Percentiles rank a stretch among this genome's conserved stretches.
These are phyloP conservation scores for Dolichallabes microphthalmus DNA, from an alignment of 2,113 vertebrate species.

Conservation along the genomic window DNA sequence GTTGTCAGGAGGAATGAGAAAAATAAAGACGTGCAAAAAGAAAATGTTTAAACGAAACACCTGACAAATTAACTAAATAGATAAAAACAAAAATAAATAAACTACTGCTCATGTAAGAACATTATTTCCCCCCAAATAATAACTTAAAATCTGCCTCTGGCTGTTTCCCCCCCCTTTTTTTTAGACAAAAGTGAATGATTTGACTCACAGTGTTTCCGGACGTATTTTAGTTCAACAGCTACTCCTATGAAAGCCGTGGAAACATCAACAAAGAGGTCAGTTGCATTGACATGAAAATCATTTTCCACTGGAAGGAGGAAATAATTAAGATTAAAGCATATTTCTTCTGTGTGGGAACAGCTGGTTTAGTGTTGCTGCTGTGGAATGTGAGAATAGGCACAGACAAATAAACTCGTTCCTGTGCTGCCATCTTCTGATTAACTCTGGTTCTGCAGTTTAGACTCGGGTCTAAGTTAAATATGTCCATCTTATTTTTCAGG, in stretches of 20 bases:
- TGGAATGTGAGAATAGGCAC: neutral
- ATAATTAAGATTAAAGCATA: slow-evolving; percentile 30
- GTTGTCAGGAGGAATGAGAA: neutral
- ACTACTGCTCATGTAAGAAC: neutral
- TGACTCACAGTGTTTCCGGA: neutral
- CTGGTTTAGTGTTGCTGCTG: slow-evolving; percentile 12
- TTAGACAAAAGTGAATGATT: neutral
- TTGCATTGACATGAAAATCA: slow-evolving; percentile 18
- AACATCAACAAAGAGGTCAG: slow-evolving; percentile 28
- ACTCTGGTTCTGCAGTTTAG: neutral
- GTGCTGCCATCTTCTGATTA: slow-evolving; percentile 53
- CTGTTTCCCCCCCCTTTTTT: neutral
- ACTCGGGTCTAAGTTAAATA: neutral
- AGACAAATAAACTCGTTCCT: slow-evolving; percentile 22
- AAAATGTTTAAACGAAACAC: neutral
- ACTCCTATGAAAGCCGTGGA: slow-evolving; percentile 1
- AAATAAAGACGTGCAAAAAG: neutral
- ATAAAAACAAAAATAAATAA: neutral
- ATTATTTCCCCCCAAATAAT: neutral
- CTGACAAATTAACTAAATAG: neutral
- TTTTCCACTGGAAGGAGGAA: slow-evolving; percentile 35
- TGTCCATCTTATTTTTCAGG: neutral
- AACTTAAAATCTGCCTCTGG: neutral
- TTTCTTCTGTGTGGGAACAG: slow-evolving; percentile 35
- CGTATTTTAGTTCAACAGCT: neutral